These are phyloP conservation scores for Leptopilina boulardi DNA, from an alignment of 1,140 invertebrate genomes.

Conservation along the genomic window DNA sequence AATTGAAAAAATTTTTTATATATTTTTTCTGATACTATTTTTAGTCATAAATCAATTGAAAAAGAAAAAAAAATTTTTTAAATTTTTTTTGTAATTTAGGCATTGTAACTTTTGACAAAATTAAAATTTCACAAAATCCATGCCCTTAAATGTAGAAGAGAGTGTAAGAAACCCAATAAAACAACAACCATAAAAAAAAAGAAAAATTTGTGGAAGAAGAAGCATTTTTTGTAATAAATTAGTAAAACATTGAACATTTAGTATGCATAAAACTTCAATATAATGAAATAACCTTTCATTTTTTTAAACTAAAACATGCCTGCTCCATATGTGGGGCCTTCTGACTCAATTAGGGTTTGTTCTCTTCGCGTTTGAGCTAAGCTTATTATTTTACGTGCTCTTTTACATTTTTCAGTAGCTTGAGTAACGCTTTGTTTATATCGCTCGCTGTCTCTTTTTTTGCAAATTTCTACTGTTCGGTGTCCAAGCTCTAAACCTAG, in stretches of 20 bases:
- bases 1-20: too few species aligned
- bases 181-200: not conserved
- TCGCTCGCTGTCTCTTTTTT: not conserved
- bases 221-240: not conserved
- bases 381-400: too few species aligned
- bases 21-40: too few species aligned
- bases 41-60: too few species aligned
- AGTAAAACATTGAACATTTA: not conserved
- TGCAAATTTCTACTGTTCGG: not conserved
- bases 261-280: not conserved
- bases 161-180: not conserved
- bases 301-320: not conserved
- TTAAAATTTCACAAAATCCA: not conserved
- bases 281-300: too few species aligned
- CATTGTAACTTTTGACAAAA: not conserved
- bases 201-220: not conserved
- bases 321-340: not conserved
- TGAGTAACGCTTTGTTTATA: not conserved
- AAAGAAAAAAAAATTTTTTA: not conserved
- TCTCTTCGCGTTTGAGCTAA: not conserved
- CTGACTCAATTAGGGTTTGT: not conserved
- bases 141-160: not conserved
- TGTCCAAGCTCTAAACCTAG: not conserved
- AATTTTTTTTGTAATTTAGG: not conserved
- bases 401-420: not conserved